Evolutionary conservation across 2,888 invertebrate genomes (phyloP), one percentile per base, ranked within the genome.

Genomic region (Xanthorhoe designata): DNA sequence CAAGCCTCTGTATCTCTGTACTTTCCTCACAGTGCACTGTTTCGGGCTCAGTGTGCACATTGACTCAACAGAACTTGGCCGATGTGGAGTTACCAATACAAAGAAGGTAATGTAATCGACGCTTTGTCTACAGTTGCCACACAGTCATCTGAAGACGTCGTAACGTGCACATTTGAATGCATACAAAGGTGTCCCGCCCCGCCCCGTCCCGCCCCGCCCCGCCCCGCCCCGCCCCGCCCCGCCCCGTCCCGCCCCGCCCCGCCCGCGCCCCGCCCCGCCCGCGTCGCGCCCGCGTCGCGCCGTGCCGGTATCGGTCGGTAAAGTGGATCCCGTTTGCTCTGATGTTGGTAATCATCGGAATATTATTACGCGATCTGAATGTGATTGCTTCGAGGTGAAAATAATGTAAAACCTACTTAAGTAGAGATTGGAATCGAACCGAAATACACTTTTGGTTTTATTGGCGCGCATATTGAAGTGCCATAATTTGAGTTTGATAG

Each of bases 241-340:
- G 38, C 38, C 38, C 1, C 42, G 42, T 8, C 42, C 4, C 42
- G 42, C 42, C 42, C 2, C 42, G 42, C 42, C 42, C 4, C 42
- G 42, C 47, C n/a, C 47, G 8, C 47, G 47, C 15, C 45, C 0
- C 45, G 45, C 24, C 24, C n/a, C 51, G 19, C 19, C n/a, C 1
- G 1, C 4, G 29, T n/a, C 18, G 29, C 51, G 45, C 6, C 45
- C 18, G 29, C 51, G 45, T 15, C 45, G 15, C 51, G 54, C 32
- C 58, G n/a, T 10, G 38, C 15, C 45, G 32, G 19, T 18, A 32
- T 38, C 35, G 52, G 24, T 61, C 8, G 51, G 51, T 61, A 66
- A 73, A 71, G 67, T 68, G 62, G 64, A 65, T 72, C 50, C 70
- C 72, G 72, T 70, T 68, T 59, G 60, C 64, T 62, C 58, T 29